Base-by-base conservation (phyloP, 2,888 invertebrate species). In the Lamproptera curius region DNA sequence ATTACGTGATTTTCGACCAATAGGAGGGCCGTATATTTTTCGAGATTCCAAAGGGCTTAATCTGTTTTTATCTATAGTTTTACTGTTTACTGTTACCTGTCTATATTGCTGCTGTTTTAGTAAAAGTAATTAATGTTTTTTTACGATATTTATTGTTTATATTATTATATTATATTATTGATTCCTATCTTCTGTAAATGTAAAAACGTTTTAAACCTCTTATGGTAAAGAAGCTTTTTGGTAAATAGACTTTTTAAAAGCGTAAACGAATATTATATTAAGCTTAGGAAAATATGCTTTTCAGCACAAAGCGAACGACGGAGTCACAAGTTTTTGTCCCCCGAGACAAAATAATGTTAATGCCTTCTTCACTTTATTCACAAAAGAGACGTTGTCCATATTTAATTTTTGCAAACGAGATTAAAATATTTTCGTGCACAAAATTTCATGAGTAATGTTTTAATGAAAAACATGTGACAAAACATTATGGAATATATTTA, bases 371-470 rank as follows among this genome's bases (percentile, higher is more conserved):
- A 46, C 39, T 46, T 46, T 36, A 36, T 46, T 16, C 36, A 14
- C 31, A 16, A 48, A 46, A 36, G 42, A 48, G 37, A 23, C 33
- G 26, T 38, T 48, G 34, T 33, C 38, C 47, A 42, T 48, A 48
- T 38, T 48, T 42, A 42, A 48, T 42, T 38, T 37, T 42, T 42
- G 47, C 47, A 48, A 48, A 48, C 39, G 47, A 48, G 38, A 48
- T 48, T 42, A 39, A 48, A 48, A 42, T 42, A 42, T 47, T 41
- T 47, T 38, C 8, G 23, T 10, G 26, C 16, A 48, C 42, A 48
- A 48, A 42, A 42, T 34, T 38, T 37, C 38, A 34, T 23, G 13
- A 31, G 26, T 6, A 23, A 6, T 6, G 5, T 23, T 23, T 8
- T 8, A 23, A 23, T 23, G 23, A 23, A 8, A 23, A 6, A 6